phyloP scores from a whole-genome alignment of 2,888 invertebrate genomes.

The Adineta ricciae region DNA sequence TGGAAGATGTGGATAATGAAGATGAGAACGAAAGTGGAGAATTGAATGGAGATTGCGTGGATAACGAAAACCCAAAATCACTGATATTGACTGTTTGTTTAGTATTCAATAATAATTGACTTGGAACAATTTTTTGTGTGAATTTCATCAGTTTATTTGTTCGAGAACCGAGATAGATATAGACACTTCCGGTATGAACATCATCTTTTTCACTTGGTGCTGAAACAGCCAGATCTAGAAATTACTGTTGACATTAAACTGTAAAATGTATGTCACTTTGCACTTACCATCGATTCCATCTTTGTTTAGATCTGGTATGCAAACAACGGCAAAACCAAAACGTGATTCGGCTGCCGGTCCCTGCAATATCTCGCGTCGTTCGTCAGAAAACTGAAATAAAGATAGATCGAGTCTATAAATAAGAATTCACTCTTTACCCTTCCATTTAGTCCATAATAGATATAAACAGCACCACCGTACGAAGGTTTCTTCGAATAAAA shows the following conservation, averaged over 20 bases:
- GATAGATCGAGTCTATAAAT: background rate
- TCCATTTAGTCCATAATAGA: slow-evolving; percentile 55
- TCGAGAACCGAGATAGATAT: slow-evolving; percentile 24
- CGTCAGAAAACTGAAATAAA: background rate
- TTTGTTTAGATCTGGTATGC: slow-evolving; percentile 83
- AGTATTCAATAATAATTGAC: background rate
- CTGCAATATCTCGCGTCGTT: background rate
- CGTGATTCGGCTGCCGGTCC: slow-evolving; percentile 41
- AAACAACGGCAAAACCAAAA: slow-evolving; percentile 80
- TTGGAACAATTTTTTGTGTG: slow-evolving; percentile 17
- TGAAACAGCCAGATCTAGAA: slow-evolving; percentile 31
- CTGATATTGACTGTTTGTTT: background rate
- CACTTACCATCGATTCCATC: slow-evolving; percentile 71
- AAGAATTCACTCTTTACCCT: background rate
- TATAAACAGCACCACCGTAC: slow-evolving; percentile 78
- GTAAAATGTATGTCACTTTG: too few species aligned
- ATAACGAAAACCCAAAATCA: slow-evolving; percentile 10
- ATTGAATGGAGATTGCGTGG: background rate
- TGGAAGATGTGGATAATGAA: background rate
- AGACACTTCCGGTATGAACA: slow-evolving; percentile 14
- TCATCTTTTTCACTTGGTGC: slow-evolving; percentile 26
- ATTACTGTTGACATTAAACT: background rate
- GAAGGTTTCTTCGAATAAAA: slow-evolving; percentile 26
- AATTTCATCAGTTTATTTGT: background rate
- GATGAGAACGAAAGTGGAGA: background rate